These are phyloP conservation scores for Tinamus guttatus DNA, from an alignment of 2,113 vertebrate species.

Conservation along the genomic window DNA sequence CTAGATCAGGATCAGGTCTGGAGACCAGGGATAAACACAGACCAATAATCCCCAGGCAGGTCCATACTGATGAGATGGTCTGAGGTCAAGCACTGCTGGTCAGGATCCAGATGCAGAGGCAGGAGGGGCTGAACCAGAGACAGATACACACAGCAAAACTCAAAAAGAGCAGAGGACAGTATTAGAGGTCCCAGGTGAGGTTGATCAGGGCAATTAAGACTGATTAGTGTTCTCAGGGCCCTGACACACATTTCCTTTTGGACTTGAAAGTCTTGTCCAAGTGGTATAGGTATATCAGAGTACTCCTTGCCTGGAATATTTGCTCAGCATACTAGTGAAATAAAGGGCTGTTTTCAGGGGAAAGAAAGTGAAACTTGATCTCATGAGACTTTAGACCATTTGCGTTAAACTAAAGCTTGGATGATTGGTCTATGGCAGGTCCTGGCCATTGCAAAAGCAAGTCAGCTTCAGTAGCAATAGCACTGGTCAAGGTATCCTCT, in stretches of 20 bases:
- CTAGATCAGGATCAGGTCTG: neutral
- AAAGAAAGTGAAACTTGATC: neutral
- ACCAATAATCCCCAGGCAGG: rapidly evolving
- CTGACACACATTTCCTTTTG: neutral
- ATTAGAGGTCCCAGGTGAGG: neutral
- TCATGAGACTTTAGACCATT: neutral
- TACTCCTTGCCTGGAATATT: neutral
- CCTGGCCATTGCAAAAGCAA: neutral
- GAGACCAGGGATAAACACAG: neutral
- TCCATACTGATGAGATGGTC: neutral
- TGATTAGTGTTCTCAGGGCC: neutral
- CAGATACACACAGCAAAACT: neutral
- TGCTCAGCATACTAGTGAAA: neutral
- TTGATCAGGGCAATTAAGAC: neutral
- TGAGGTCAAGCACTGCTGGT: neutral
- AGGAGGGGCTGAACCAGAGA: neutral
- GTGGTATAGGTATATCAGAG: neutral
- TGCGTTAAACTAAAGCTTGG: neutral
- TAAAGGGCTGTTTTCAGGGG: neutral
- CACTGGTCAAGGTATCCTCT: neutral
- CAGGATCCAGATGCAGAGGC: neutral
- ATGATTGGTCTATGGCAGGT: neutral
- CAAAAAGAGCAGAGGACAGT: neutral
- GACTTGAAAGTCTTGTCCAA: neutral
- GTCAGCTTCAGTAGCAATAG: neutral